These are phyloP conservation scores for Sipha flava DNA, from an alignment of 1,140 invertebrate genomes.

Conservation along the genomic window DNA sequence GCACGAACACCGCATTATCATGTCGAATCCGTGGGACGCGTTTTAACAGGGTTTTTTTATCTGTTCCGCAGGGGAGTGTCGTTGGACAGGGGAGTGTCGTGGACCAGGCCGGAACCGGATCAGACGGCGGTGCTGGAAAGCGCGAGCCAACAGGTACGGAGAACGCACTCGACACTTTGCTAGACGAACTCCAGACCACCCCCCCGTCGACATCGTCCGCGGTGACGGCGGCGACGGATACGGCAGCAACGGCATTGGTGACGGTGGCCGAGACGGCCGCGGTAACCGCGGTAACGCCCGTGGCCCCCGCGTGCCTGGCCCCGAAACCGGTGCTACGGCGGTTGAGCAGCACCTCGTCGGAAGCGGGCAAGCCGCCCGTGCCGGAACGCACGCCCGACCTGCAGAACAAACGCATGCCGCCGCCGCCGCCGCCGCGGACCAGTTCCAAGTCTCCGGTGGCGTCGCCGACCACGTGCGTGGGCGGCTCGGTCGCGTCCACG, in stretches of 20 bases:
- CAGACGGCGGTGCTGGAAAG: constrained; percentile 47
- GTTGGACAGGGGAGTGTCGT: constrained; percentile 56
- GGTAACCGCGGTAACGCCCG: constrained; percentile 38
- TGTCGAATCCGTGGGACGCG: too few relatives aligned
- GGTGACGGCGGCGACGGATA: constrained; percentile 7
- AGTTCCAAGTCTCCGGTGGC: constrained; percentile 70
- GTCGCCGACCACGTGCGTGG: constrained; percentile 56
- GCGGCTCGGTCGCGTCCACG: constrained; percentile 37
- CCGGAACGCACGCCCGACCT: constrained; percentile 64
- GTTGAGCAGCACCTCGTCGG: constrained; percentile 55
- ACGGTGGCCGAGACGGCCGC: constrained; percentile 46
- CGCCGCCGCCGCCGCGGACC: constrained; percentile 73
- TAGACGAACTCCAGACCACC: constrained; percentile 78
- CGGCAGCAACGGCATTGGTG: constrained; percentile 43
- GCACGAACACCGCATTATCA: too few relatives aligned
- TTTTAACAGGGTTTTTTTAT: constrained; percentile 21
- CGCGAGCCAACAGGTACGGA: constrained; percentile 58
- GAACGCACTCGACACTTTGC: constrained; percentile 89
- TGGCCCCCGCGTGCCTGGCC: too few relatives aligned
- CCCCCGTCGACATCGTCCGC: background rate
- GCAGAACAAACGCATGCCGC: constrained; percentile 64
- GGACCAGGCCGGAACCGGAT: constrained; percentile 55
- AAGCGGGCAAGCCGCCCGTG: constrained; percentile 59
- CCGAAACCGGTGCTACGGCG: constrained; percentile 53
- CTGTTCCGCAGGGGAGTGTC: constrained; percentile 52